Percentiles rank a stretch among this genome's conserved stretches.
phyloP scores from a whole-genome alignment of 2,888 invertebrate species.

The Mesopsocus fuscifrons region DNA sequence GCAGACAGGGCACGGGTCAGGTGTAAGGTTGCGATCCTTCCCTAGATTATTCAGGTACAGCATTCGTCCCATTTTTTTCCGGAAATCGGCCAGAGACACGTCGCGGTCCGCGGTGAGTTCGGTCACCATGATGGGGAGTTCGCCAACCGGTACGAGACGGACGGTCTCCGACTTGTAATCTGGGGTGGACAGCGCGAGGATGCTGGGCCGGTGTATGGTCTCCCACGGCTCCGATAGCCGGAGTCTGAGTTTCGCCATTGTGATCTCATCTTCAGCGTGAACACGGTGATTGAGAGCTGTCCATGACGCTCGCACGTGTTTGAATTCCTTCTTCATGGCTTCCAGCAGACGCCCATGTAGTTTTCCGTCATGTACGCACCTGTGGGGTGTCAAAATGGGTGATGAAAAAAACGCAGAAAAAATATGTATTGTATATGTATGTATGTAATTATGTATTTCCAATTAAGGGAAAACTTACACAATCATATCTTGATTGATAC shows the following conservation, averaged over 20 bases:
- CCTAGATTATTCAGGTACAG: constrained; percentile 42
- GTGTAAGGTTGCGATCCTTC: constrained; percentile 30
- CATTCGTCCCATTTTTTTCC: constrained; percentile 37
- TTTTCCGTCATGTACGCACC: constrained; percentile 29
- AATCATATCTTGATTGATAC: no score
- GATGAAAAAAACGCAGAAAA: no score
- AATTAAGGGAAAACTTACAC: no score
- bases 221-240: constrained; percentile 28
- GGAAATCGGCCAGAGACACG: constrained; percentile 23
- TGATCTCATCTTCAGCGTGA: constrained; percentile 47
- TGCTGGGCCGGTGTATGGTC: constrained; percentile 18
- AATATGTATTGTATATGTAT: no score
- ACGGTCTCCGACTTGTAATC: no score
- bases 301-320: constrained; percentile 22
- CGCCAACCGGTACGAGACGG: no score
- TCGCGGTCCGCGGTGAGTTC: not conserved
- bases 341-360: constrained; percentile 36
- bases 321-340: constrained; percentile 42
- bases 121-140: no score
- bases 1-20: constrained; percentile 54
- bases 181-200: no score
- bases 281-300: constrained; percentile 27
- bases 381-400: no score
- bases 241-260: constrained; percentile 45
- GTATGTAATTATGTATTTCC: no score